Evolutionary conservation across 1,140 invertebrate species (phyloP).

Genomic region (Zaprionus ghesquierei): DNA sequence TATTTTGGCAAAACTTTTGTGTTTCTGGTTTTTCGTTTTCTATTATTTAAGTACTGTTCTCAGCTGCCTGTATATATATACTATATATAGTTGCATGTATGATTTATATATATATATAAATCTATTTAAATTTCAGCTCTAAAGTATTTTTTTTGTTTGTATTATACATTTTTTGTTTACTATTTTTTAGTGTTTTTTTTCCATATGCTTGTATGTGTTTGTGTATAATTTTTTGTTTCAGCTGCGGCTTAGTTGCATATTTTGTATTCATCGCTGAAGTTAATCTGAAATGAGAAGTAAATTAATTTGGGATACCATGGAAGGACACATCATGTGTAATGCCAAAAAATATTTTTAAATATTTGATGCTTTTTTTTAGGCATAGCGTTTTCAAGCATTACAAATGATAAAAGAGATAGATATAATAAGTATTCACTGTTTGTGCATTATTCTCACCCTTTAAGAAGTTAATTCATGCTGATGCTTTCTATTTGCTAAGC

Average conservation of each 20-base stretch:
- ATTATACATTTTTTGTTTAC: constrained; percentile 49
- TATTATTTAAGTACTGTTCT: constrained; percentile 58
- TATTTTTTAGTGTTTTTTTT: constrained; percentile 45
- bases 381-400: not conserved
- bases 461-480: constrained; percentile 55
- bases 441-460: constrained; percentile 46
- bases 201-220: constrained; percentile 32
- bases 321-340: not conserved
- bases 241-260: constrained; percentile 28
- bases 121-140: constrained; percentile 73
- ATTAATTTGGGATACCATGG: not conserved
- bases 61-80: constrained; percentile 53
- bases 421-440: not conserved
- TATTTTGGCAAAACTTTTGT: constrained; percentile 78
- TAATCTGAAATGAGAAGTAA: constrained; percentile 55
- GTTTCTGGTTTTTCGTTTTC: constrained; percentile 37
- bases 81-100: constrained; percentile 34
- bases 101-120: constrained; percentile 63
- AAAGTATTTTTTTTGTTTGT: constrained; percentile 49
- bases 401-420: not conserved
- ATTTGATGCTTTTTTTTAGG: not conserved
- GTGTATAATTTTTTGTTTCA: constrained; percentile 48
- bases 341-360: not conserved
- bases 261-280: constrained; percentile 38
- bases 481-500: constrained; percentile 24